Percentiles rank a stretch among this genome's conserved stretches.
phyloP scores from a whole-genome alignment of 2,888 invertebrate genomes.

The Drosophila mulleri region DNA sequence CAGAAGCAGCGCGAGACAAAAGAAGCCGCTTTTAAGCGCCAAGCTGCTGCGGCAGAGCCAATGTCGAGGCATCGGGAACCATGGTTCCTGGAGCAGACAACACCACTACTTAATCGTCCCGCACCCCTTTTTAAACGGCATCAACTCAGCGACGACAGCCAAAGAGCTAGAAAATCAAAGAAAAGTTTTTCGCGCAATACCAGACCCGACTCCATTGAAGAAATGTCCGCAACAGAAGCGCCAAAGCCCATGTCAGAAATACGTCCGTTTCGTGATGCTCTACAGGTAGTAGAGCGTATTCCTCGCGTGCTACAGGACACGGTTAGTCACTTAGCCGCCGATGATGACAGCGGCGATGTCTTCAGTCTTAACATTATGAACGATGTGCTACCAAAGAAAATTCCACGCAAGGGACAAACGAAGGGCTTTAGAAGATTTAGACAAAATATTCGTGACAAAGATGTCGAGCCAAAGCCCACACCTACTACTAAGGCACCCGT shows the following conservation, averaged over 20 bases:
- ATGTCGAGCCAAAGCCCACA: constrained; percentile 11
- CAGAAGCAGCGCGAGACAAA: constrained; percentile 42
- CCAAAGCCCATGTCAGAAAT: constrained; percentile 45
- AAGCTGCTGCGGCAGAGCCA: constrained; percentile 9
- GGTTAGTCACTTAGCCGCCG: constrained; percentile 59
- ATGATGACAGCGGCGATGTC: constrained; percentile 56
- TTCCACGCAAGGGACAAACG: constrained; percentile 29
- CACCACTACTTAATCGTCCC: constrained; percentile 57
- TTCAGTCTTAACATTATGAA: constrained; percentile 71
- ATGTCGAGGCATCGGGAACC: constrained; percentile 39
- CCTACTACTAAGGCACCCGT: constrained; percentile 40
- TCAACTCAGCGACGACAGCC: constrained; percentile 10
- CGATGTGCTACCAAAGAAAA: constrained; percentile 47
- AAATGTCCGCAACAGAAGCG: constrained; percentile 15
- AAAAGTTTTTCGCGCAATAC: constrained; percentile 23
- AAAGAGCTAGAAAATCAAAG: constrained; percentile 28
- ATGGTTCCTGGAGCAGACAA: constrained; percentile 63
- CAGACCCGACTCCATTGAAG: constrained; percentile 28
- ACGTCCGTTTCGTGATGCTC: constrained; percentile 65
- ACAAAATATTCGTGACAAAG: background rate
- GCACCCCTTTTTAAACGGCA: constrained; percentile 53
- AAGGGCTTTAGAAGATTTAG: constrained; percentile 30
- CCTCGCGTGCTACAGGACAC: constrained; percentile 71
- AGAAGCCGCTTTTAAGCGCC: constrained; percentile 37
- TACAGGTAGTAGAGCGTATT: constrained; percentile 68